Evolutionary conservation across 1,140 invertebrate genomes (phyloP).

Genomic region (Lepeophtheirus salmonis): DNA sequence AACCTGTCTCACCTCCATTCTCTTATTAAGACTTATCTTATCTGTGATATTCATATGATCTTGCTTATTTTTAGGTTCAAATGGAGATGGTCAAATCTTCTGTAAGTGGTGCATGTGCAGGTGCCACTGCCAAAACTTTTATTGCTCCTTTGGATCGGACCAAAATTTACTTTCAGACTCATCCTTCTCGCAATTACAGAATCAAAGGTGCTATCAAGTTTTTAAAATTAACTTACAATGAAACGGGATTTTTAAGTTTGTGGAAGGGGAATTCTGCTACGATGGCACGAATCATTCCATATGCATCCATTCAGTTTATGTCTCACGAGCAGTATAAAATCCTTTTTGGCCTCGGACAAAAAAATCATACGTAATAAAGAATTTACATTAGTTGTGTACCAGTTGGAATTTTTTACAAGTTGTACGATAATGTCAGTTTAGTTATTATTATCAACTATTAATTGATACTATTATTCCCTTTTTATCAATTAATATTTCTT

Average conservation of each 20-base stretch:
- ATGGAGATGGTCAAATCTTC: too few species aligned
- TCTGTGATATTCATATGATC: not conserved
- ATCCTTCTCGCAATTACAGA: constrained; percentile 21
- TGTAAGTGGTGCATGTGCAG: constrained; percentile 63
- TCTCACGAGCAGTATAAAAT: constrained; percentile 90
- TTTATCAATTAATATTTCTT: too few species aligned
- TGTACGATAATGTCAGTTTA: too few species aligned
- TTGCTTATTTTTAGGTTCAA: constrained; percentile 17
- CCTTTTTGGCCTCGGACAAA: constrained; percentile 48
- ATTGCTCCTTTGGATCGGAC: constrained; percentile 77
- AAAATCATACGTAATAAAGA: too few species aligned
- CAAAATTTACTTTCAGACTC: constrained; percentile 16
- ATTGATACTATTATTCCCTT: too few species aligned
- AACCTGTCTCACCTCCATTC: not conserved
- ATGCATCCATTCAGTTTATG: constrained; percentile 91
- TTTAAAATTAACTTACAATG: not conserved
- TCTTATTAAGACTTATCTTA: not conserved
- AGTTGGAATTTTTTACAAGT: too few species aligned
- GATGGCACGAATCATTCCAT: constrained; percentile 86
- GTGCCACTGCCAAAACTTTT: constrained; percentile 78
- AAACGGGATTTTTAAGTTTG: constrained; percentile 55
- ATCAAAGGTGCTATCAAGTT: constrained; percentile 21
- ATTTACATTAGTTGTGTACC: too few species aligned
- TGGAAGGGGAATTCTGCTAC: constrained; percentile 97
- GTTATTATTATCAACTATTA: too few species aligned